These are phyloP conservation scores for Lysandra coridon DNA, from an alignment of 2,888 invertebrate genomes.

Conservation along the genomic window DNA sequence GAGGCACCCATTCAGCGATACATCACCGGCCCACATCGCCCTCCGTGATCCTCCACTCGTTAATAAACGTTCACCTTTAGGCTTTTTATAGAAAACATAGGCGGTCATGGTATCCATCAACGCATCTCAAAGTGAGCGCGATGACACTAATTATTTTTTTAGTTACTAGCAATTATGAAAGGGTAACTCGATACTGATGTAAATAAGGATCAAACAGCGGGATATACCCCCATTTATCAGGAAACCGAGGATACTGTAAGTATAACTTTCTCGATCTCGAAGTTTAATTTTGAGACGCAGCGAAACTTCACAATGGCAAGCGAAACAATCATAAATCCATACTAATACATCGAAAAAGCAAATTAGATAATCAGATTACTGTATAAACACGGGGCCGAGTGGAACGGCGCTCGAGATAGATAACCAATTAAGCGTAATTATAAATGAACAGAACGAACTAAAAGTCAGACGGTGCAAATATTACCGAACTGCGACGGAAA, in stretches of 20 bases:
- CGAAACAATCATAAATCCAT: slow-evolving; percentile 24
- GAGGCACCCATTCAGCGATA: slow-evolving; percentile 45
- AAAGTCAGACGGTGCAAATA: slow-evolving; percentile 69
- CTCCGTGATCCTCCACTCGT: slow-evolving; percentile 23
- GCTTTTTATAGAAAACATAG: slow-evolving; percentile 26
- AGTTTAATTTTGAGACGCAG: neutral
- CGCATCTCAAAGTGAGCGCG: slow-evolving; percentile 20
- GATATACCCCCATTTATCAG: slow-evolving; percentile 3
- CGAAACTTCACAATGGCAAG: neutral
- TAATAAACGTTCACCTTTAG: slow-evolving; percentile 30
- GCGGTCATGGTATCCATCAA: slow-evolving; percentile 14
- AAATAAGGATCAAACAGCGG: neutral
- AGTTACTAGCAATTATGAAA: slow-evolving; percentile 5
- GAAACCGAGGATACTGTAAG: neutral
- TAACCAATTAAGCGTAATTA: slow-evolving; percentile 72
- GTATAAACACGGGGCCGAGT: slow-evolving; percentile 23
- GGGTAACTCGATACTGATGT: neutral
- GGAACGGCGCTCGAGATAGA: slow-evolving; percentile 43
- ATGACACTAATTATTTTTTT: slow-evolving; percentile 15
- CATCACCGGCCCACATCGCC: slow-evolving; percentile 37
- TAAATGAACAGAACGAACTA: slow-evolving; percentile 66
- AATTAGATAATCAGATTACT: slow-evolving; percentile 27
- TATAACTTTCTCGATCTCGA: neutral
- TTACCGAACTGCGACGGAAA: slow-evolving; percentile 52
- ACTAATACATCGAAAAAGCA: slow-evolving; percentile 4